Conservation (phyloP, 2,888 invertebrate species). For the Eilema depressum region DNA sequence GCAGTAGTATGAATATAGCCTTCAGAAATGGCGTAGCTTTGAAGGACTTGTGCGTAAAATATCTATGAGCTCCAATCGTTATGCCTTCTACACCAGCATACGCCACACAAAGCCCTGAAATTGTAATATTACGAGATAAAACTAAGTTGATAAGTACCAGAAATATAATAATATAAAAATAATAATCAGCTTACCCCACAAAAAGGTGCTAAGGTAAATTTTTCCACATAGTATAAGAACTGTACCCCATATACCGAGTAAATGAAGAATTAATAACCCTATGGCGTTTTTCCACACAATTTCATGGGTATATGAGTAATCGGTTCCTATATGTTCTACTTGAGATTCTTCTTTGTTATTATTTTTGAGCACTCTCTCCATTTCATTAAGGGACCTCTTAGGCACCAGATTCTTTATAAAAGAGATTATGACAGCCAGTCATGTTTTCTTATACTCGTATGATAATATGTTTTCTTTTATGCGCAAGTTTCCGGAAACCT, state of each 20-base stretch:
- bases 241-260: constrained; percentile 77
- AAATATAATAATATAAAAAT: not conserved
- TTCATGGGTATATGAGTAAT: constrained; percentile 75
- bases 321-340: constrained; percentile 64
- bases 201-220: constrained; percentile 28
- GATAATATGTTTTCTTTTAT: no score
- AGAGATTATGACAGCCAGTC: constrained; percentile 23
- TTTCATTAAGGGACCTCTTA: constrained; percentile 13
- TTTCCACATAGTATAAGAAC: constrained; percentile 56
- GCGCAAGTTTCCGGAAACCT: no score
- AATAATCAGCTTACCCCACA: constrained; percentile 56
- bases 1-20: constrained; percentile 88
- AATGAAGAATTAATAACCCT: constrained; percentile 85
- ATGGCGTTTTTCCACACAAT: constrained; percentile 89
- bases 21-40: constrained; percentile 89
- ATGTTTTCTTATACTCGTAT: constrained; percentile 27
- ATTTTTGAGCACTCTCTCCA: constrained; percentile 3
- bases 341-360: constrained; percentile 22
- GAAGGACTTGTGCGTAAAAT: constrained; percentile 92
- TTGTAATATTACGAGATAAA: not conserved
- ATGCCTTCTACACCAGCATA: constrained; percentile 86
- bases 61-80: constrained; percentile 94
- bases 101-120: constrained; percentile 40
- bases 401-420: not conserved
- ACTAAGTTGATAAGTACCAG: not conserved